These are phyloP conservation scores for Copidosoma aretas DNA, from an alignment of 2,888 invertebrate genomes.

Conservation along the genomic window DNA sequence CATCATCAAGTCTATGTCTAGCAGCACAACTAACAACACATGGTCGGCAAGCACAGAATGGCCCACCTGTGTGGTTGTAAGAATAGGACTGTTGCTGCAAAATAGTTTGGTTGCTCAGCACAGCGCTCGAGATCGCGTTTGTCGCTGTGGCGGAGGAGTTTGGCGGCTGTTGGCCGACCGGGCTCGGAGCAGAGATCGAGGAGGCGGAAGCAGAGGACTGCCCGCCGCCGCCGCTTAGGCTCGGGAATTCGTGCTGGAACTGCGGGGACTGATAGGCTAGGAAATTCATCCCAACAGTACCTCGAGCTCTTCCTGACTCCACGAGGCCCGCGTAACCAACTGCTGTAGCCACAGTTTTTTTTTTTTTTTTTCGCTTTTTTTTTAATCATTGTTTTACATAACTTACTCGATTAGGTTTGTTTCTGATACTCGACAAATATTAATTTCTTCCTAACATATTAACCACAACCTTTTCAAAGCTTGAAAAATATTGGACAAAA, in stretches of 20 bases:
- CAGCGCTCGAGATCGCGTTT: slow-evolving; percentile 46
- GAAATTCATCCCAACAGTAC: slow-evolving; percentile 56
- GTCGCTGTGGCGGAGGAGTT: slow-evolving; percentile 51
- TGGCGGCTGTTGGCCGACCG: slow-evolving; percentile 45
- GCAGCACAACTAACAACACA: slow-evolving; percentile 27
- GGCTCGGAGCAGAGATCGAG: slow-evolving; percentile 54
- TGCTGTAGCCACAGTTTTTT: slow-evolving; percentile 40
- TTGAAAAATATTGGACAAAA: no score
- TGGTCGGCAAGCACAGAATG: slow-evolving; percentile 45
- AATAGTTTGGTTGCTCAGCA: slow-evolving; percentile 59
- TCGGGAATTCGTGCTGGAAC: slow-evolving; percentile 97
- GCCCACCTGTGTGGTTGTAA: slow-evolving; percentile 59
- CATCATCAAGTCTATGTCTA: slow-evolving; percentile 7
- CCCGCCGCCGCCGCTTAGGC: slow-evolving; percentile 63
- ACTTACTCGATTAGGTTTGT: neutral
- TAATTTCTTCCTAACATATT: neutral
- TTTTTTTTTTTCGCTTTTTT: slow-evolving; percentile 2
- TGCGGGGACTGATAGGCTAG: slow-evolving; percentile 80
- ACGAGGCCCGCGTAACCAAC: slow-evolving; percentile 68
- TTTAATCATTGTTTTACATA: neutral
- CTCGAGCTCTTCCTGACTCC: slow-evolving; percentile 67
- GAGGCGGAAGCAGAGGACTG: slow-evolving; percentile 48
- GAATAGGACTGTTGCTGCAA: slow-evolving; percentile 60
- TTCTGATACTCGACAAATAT: neutral
- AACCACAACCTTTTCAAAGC: no score